Evolutionary conservation across 1,140 invertebrate genomes (phyloP).

Genomic region (Bacillus rossius): DNA sequence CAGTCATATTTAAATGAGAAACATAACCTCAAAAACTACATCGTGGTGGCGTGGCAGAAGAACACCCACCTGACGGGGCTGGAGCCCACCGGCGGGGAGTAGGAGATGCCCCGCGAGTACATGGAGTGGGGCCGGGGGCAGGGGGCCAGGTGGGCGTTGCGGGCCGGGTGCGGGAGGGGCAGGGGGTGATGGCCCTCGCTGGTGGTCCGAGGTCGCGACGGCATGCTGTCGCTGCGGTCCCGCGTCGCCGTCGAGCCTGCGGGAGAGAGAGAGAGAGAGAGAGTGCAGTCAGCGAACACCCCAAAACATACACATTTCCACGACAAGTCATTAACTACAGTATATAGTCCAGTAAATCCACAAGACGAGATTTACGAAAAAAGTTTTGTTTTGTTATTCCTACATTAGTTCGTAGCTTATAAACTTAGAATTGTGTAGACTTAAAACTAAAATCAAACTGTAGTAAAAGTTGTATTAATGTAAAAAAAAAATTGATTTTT

Average conservation of each 20-base stretch:
- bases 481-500: too few relatives aligned
- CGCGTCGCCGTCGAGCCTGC: constrained; percentile 42
- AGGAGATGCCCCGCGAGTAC: constrained; percentile 50
- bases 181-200: constrained; percentile 46
- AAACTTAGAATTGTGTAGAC: too few relatives aligned
- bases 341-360: too few relatives aligned
- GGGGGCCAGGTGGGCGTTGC: constrained; percentile 11
- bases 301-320: background rate
- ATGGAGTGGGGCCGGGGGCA: constrained; percentile 48
- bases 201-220: constrained; percentile 56
- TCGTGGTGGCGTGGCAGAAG: too few relatives aligned
- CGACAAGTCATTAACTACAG: too few relatives aligned
- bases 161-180: constrained; percentile 1
- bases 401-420: too few relatives aligned
- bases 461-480: too few relatives aligned
- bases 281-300: background rate
- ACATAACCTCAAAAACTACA: too few relatives aligned
- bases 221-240: constrained; percentile 74
- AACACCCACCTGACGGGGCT: constrained; percentile 49
- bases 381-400: too few relatives aligned
- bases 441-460: too few relatives aligned
- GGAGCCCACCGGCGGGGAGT: constrained; percentile 56
- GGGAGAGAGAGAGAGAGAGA: constrained; percentile 23
- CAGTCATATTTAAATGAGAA: too few relatives aligned
- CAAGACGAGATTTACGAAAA: too few relatives aligned